A percentile compares a stretch with the other conserved stretches of the same genome.
These are phyloP conservation scores for Pithys albifrons DNA, from an alignment of 2,113 vertebrate species.

Conservation along the genomic window DNA sequence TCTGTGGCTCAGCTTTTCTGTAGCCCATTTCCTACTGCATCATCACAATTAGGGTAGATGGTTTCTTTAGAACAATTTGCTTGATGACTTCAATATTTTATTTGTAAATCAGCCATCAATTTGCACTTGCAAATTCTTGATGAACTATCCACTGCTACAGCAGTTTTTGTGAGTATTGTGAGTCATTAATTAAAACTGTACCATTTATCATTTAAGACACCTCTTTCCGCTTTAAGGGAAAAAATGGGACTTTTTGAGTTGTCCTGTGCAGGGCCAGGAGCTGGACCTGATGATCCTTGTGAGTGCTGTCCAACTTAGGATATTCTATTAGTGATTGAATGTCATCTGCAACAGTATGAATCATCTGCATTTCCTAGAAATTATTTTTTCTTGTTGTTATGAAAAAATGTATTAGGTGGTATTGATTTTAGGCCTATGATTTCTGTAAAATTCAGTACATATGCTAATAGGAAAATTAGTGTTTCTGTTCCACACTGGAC, in stretches of 20 bases:
- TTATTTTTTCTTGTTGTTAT: not conserved
- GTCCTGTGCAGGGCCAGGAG: not conserved
- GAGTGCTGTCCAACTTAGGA: not conserved
- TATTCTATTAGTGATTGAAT: not conserved
- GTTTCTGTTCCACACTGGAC: not conserved
- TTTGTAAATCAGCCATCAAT: not conserved
- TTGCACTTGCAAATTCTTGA: not conserved
- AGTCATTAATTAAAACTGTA: not conserved
- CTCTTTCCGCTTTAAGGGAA: not conserved
- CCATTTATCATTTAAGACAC: not conserved
- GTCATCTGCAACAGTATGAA: not conserved
- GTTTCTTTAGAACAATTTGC: slow-evolving; percentile 2
- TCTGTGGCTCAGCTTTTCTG: not conserved
- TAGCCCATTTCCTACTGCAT: not conserved
- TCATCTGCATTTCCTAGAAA: not conserved
- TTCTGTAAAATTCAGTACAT: not conserved
- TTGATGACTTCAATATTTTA: not conserved
- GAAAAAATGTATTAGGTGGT: not conserved
- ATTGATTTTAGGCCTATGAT: not conserved
- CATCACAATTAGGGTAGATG: not conserved
- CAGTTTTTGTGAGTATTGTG: not conserved
- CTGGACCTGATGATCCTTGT: not conserved
- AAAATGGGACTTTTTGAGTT: not conserved
- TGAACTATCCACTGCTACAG: not conserved
- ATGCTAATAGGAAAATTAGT: not conserved